A percentile compares a stretch with the other conserved stretches of the same genome.
Conservation (phyloP, 2,113 vertebrate genomes). For the Sylvia atricapilla region DNA sequence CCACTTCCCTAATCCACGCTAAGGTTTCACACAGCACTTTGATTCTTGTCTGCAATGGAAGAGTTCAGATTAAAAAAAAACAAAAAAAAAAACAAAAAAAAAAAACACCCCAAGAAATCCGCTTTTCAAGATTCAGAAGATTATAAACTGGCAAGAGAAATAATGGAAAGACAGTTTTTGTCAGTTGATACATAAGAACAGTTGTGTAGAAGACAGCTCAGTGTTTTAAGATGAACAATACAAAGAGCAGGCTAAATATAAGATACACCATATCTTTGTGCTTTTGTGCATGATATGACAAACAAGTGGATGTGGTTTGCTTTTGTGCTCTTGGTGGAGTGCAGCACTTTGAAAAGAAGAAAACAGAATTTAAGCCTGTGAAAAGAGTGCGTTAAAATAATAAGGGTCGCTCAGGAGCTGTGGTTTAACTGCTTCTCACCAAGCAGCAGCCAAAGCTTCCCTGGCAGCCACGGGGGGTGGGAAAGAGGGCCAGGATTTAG, state of each 20-base stretch:
- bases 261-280: neutral
- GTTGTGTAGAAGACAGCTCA: neutral
- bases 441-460: constrained; percentile 1
- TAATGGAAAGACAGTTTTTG: constrained; percentile 28
- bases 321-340: constrained; percentile 1
- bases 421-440: constrained; percentile 50
- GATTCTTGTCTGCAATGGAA: neutral
- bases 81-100: neutral
- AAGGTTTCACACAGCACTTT: neutral
- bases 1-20: neutral
- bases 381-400: neutral
- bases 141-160: neutral
- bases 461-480: neutral
- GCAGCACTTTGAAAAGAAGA: neutral
- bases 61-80: neutral
- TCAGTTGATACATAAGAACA: neutral
- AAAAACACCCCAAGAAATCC: neutral
- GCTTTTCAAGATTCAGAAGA: constrained; percentile 16
- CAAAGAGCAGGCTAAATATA: neutral
- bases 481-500: neutral
- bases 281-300: constrained; percentile 7
- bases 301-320: constrained; percentile 58
- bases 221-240: constrained; percentile 21
- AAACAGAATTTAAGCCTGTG: constrained; percentile 10
- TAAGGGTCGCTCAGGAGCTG: neutral